Base-by-base conservation (phyloP, 2,113 vertebrate genomes). In the Calypte anna region DNA sequence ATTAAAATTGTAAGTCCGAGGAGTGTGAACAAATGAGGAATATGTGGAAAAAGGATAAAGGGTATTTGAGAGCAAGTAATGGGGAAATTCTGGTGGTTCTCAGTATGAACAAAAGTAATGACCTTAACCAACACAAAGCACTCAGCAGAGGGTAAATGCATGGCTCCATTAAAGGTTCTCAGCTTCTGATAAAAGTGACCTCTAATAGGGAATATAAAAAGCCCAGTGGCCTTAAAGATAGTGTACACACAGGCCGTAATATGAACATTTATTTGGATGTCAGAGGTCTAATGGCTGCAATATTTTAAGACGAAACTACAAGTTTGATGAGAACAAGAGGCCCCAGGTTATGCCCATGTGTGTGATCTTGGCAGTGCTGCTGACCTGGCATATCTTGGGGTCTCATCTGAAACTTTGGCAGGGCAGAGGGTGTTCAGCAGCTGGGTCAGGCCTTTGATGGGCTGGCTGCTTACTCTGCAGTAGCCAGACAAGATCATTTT, bases 21-120 rank as follows among this genome's bases (percentile, higher is more conserved):
- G 67, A 61, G n/a, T 82, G 33, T 0, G 5, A 83, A n/a, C 51
- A 74, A 75, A 46, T 18, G 85, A 74, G 25, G 27, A 70, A 78
- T 73, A 84, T 50, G 30, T 85, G 61, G 53, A 23, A 87, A 87
- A 53, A n/a, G 67, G 82, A 77, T 81, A 64, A 92, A 83, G 51
- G 51, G 22, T 58, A 46, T 82, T 58, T 63, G 70, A 85, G 78
- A 76, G 54, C 13, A 77, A 86, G 81, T 91, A 91, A 94, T 38
- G 27, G 40, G 67, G 64, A 78, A 66, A 74, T 75, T 88, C 86
- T 80, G 53, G 36, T 57, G 31, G 22, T 61, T 81, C 76, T 86
- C 40, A 11, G 58, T 82, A 92, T 86, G 84, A 96, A 20, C 64
- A 79, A 77, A 97, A 91, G 55, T 73, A 91, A 94, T 88, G 83